A percentile compares a stretch with the other conserved stretches of the same genome.
Evolutionary conservation across 2,888 invertebrate genomes (phyloP).

Genomic region (Sabatieria punctata): DNA sequence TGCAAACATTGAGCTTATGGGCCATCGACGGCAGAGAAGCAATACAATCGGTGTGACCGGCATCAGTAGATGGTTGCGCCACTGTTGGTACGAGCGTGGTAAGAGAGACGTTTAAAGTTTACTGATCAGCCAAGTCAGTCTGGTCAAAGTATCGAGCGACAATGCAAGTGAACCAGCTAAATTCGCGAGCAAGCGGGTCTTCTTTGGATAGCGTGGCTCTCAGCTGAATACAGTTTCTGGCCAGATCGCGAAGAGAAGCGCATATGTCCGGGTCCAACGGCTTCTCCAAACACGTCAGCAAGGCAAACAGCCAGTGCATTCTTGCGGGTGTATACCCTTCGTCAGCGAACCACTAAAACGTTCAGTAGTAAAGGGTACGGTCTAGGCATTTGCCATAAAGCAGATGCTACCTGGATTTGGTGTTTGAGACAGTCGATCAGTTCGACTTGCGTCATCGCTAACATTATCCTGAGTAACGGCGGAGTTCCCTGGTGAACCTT

Average conservation of each 20-base stretch:
- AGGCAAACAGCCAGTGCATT: slow-evolving; percentile 49
- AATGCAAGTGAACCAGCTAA: slow-evolving; percentile 57
- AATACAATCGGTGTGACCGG: no score
- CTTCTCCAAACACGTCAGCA: slow-evolving; percentile 47
- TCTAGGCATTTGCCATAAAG: not conserved
- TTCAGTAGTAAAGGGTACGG: not conserved
- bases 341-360: slow-evolving; percentile 12
- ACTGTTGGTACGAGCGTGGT: no score
- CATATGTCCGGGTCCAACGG: slow-evolving; percentile 52
- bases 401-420: not conserved
- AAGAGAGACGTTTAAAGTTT: no score
- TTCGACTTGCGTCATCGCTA: slow-evolving; percentile 7
- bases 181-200: slow-evolving; percentile 22
- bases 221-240: slow-evolving; percentile 40
- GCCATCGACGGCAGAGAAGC: no score
- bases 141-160: slow-evolving; percentile 57
- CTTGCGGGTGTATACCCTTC: slow-evolving; percentile 13
- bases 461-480: slow-evolving; percentile 11
- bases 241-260: slow-evolving; percentile 46
- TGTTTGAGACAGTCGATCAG: slow-evolving; percentile 11
- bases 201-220: not conserved
- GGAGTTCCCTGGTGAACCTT: no score
- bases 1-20: no score
- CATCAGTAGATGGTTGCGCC: no score
- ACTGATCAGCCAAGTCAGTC: slow-evolving; percentile 53